Evolutionary conservation across 2,113 vertebrate species (phyloP).

Genomic region (Lophochroa leadbeateri): DNA sequence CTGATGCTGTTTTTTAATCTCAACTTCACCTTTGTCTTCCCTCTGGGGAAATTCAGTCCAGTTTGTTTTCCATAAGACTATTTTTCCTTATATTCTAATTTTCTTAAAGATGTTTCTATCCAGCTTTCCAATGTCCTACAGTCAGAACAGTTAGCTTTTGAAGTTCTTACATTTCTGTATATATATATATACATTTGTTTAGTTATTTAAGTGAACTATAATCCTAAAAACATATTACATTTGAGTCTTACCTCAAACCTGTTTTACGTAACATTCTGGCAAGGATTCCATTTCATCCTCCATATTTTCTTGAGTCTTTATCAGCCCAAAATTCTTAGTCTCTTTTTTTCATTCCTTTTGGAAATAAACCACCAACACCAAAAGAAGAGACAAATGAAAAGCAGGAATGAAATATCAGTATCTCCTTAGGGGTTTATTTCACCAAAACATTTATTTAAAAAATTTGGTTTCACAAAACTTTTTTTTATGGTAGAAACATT

Average conservation of each 20-base stretch:
- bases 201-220: not conserved
- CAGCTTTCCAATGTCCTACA: not conserved
- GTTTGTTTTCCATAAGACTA: not conserved
- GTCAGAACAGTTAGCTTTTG: not conserved
- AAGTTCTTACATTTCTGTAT: not conserved
- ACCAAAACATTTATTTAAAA: not conserved
- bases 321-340: not conserved
- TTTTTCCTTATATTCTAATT: not conserved
- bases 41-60: not conserved
- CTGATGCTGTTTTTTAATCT: not conserved
- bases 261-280: not conserved
- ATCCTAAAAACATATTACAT: not conserved
- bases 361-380: not conserved
- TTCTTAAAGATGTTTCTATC: not conserved
- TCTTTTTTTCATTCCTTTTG: not conserved
- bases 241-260: not conserved
- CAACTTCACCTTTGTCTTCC: not conserved
- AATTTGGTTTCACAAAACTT: rapidly evolving
- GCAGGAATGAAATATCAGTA: not conserved
- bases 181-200: not conserved
- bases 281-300: not conserved
- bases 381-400: not conserved
- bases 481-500: not conserved
- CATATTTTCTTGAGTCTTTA: not conserved
- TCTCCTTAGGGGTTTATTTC: not conserved